Evolutionary conservation across 2,113 vertebrate genomes (phyloP).

Genomic region (Daboia siamensis): DNA sequence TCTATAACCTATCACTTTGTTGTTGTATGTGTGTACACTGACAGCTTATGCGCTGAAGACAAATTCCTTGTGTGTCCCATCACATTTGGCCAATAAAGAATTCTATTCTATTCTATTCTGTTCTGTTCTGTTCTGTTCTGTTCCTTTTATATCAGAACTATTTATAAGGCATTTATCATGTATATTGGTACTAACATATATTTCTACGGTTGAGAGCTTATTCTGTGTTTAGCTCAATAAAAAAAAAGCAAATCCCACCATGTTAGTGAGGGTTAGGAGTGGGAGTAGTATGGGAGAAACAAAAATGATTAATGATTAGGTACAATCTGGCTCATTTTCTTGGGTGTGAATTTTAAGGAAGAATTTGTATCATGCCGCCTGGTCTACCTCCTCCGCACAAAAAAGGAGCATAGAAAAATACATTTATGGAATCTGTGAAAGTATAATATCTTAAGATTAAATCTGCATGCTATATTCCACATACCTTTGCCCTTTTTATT

Average conservation of each 20-base stretch:
- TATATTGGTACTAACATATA: not conserved
- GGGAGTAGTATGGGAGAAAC: not conserved
- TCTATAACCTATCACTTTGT: too few species aligned
- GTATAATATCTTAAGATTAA: not conserved
- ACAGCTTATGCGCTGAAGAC: not conserved
- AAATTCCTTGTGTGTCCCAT: not conserved
- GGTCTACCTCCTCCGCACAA: too few species aligned
- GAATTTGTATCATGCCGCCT: not conserved
- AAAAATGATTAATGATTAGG: not conserved
- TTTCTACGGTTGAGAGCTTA: not conserved
- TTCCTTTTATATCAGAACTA: not conserved
- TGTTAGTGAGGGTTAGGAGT: not conserved
- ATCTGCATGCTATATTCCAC: not conserved
- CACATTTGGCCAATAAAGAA: not conserved
- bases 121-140: too few species aligned
- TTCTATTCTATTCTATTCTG: not conserved
- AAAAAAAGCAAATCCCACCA: not conserved
- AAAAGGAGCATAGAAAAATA: not conserved
- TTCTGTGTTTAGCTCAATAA: not conserved
- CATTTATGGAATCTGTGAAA: not conserved
- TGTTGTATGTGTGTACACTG: not conserved
- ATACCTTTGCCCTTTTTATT: not conserved
- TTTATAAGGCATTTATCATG: not conserved
- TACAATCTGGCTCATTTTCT: not conserved
- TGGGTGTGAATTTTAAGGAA: not conserved